Base-by-base conservation (phyloP, 2,888 invertebrate genomes). In the Eilema griseolum region DNA sequence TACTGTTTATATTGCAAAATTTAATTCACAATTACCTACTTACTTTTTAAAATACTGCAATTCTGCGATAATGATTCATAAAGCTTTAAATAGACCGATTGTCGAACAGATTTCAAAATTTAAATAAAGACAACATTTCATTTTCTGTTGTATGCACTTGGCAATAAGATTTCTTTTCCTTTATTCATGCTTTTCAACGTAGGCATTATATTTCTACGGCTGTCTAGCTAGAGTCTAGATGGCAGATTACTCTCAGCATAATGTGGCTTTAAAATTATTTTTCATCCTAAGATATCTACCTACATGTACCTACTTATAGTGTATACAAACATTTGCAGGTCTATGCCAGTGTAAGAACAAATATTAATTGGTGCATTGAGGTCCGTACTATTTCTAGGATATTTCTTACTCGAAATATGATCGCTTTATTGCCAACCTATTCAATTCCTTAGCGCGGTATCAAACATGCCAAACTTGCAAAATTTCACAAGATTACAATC, bases 321-420 rank as follows among this genome's bases (percentile, higher is more conserved):
- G 20, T 3, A 23, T 20, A 16, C 31, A 24, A 24, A 31, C 3
- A 28, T 26, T 10, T 28, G 33, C 8, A 63, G 28, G 57, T 16
- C 33, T 62, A 57, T 61, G 37, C 24, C 76, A 79, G 75, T 73
- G 71, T 72, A 70, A 71, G 73, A 62, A 74, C 61, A 77, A 70
- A 72, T 73, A 91, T 91, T 90, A 92, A 91, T 90, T 89, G 88
- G 85, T 79, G 84, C 86, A 86, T 83, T 84, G 85, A 83, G 86
- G 85, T 82, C 76, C 85, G 85, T 79, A 83, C 79, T 82, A 46
- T 59, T 80, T 75, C 78, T 85, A 79, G 76, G 84, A 81, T 76
- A 78, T 4, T 10, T 8, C 5, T 1, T 83, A 79, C 52, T 65
- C 52, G 23, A 79, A 83, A 67, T 74, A 75, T 75, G 83, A 85